Evolutionary conservation across 2,888 invertebrate genomes (phyloP).

Genomic region (Electrophaes corylata): DNA sequence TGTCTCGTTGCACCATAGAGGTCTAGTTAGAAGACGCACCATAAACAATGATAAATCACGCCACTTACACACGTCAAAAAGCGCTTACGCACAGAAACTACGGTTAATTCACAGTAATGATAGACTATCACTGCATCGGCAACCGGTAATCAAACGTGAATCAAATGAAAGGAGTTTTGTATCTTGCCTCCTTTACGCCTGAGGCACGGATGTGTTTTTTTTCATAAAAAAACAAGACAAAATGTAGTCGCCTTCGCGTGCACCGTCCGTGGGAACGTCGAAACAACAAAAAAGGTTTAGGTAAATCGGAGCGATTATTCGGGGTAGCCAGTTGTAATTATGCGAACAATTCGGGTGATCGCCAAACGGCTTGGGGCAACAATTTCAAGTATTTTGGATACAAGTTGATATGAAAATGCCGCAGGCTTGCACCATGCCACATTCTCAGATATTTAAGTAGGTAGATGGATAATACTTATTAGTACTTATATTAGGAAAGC

Average conservation of each 20-base stretch:
- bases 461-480: no score
- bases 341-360: slow-evolving; percentile 62
- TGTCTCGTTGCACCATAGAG: slow-evolving; percentile 1
- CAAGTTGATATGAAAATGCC: slow-evolving; percentile 27
- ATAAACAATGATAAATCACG: slow-evolving; percentile 65
- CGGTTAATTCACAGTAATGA: slow-evolving; percentile 71
- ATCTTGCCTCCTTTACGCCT: slow-evolving; percentile 64
- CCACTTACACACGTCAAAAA: slow-evolving; percentile 70
- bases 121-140: slow-evolving; percentile 58
- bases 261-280: slow-evolving; percentile 73
- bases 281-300: slow-evolving; percentile 67
- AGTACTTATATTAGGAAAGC: no score
- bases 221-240: slow-evolving; percentile 53
- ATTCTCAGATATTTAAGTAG: background rate
- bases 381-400: slow-evolving; percentile 36
- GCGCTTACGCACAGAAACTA: slow-evolving; percentile 67
- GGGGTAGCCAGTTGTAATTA: slow-evolving; percentile 60
- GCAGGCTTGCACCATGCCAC: slow-evolving; percentile 3
- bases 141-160: slow-evolving; percentile 72
- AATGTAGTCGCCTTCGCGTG: slow-evolving; percentile 67
- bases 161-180: slow-evolving; percentile 70
- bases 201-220: slow-evolving; percentile 72
- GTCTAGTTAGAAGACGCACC: slow-evolving; percentile 15
- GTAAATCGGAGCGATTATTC: slow-evolving; percentile 57
- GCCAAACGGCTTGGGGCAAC: slow-evolving; percentile 43